Evolutionary conservation across 2,888 invertebrate species (phyloP), one percentile per base, ranked within the genome.

Genomic region (Nomada lathburiana): DNA sequence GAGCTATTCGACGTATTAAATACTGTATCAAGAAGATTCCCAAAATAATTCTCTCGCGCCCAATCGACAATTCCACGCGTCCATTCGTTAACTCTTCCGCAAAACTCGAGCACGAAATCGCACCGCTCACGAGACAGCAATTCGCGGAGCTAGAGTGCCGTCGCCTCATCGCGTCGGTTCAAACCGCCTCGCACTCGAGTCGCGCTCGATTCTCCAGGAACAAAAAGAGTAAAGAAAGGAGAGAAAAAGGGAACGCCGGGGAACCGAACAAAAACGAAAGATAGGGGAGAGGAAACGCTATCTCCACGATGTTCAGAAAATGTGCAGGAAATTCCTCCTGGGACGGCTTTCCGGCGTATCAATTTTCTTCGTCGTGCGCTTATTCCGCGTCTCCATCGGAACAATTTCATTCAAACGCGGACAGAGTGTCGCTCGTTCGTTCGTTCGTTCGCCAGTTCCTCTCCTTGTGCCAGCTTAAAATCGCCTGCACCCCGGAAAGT

Each of bases 321-420:
- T 73, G 67, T 62, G 63, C 62, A 73, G 80, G 80, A 79, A 80
- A 80, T 80, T 80, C 80, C 80, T 80, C 80, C 80, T 68, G 80
- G 80, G 80, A 80, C 80, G 80, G 50, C 73, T 80, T 80, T 80
- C 80, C 80, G 67, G 80, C 80, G 80, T 81, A 81, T 81, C 81
- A 81, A 81, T 80, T 81, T 80, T 81, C 81, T 75, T 80, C 80
- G 80, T 68, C 80, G 80, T 64, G 64, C 80, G 80, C 72, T 80
- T 78, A 72, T 80, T 80, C 80, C 72, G 63, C 75, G 73, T 57
- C 80, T 80, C 80, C 80, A 68, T 80, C 80, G 79, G 73, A 79
- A 73, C 80, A 80, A 79, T 80, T 80, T 79, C 80, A 80, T 82
- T 76, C 60, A 71, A 76, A 80, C 76, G 81, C 55, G 69, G 59